Evolutionary conservation across 2,797 vertebrate species (phyloP), one percentile per base, ranked within the genome.

Genomic region (Semaprochilodus insignis): DNA sequence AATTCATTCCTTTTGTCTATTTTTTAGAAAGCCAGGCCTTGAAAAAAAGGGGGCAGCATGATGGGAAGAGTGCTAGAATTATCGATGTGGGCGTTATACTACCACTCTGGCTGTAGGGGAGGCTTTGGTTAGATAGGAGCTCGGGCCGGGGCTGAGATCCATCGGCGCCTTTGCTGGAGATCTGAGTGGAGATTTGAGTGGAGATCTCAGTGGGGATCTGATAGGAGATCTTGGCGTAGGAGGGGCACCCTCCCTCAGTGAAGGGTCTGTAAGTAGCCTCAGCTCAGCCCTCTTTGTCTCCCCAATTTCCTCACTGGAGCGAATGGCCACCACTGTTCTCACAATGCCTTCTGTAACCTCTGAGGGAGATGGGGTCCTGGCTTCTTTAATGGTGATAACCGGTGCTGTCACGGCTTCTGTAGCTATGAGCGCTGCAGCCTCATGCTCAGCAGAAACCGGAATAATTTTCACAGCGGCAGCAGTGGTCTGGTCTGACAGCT

Each of bases 51-150:
- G 75, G n/a, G 44, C 40, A 2, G n/a, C 31, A 36, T 31, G 60
- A 19, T 40, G 73, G 54, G 34, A 27, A 74, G 57, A 72, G 44
- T 34, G 74, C 60, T 77, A 74, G 36, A 27, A 72, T 55, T 65
- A 69, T 74, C 48, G 25, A 69, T 77, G 79, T 73, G 74, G 51
- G 59, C 54, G 31, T 77, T 67, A 81, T 95, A 97, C 91, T 97
- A 97, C 96, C 91, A 97, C 95, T 96, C 85, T 95, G 87, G 95
- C 91, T 6, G 93, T 83, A 0, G 95, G 90, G 0, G 96, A 95
- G 10, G 96, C 94, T 88, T 95, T 93, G 23, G 92, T 91, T 87
- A 96, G 89, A 88, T 94, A 96, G 86, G 90, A 92, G 91, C 80
- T 94, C 91, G 82, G 93, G 88, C 83, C 91, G 62, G 83, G 94